phyloP scores from a whole-genome alignment of 2,113 vertebrate genomes.

The Coryphaenoides rupestris region DNA sequence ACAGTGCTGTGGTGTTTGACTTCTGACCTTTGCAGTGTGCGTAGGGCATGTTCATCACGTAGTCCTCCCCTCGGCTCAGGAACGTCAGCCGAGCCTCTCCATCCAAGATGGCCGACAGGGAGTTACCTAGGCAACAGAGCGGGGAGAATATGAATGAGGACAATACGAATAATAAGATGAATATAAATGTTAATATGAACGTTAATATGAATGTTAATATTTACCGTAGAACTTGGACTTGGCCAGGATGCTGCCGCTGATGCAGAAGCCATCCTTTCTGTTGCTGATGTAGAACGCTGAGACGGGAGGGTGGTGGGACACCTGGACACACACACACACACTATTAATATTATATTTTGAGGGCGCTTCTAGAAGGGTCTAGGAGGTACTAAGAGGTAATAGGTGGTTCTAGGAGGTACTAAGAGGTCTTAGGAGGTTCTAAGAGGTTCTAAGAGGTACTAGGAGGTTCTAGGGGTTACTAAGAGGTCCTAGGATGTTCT shows the following conservation, averaged over 20 bases:
- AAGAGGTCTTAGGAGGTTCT: too few relatives aligned
- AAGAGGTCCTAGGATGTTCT: too few relatives aligned
- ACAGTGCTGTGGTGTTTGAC: neutral
- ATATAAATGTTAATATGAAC: neutral
- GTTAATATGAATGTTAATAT: conserved; percentile 5
- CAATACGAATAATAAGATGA: neutral
- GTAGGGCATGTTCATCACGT: conserved; percentile 98
- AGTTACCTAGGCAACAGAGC: conserved; percentile 84
- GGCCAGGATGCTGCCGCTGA: conserved; percentile 96
- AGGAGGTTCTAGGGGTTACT: too few relatives aligned
- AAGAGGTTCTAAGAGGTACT: too few relatives aligned
- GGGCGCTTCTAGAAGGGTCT: too few relatives aligned
- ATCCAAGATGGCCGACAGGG: conserved; percentile 92
- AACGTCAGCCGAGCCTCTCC: conserved; percentile 93
- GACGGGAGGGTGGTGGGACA: conserved; percentile 97
- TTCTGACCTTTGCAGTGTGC: conserved; percentile 96
- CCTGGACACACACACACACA: conserved; percentile 65
- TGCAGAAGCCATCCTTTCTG: conserved; percentile 97
- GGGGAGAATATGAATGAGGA: neutral
- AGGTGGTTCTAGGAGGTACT: too few relatives aligned
- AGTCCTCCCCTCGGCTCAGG: conserved; percentile 95
- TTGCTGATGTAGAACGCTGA: conserved; percentile 98
- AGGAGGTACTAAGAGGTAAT: too few relatives aligned
- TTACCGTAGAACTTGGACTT: conserved; percentile 99
- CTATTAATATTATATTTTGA: too few relatives aligned